A percentile compares a stretch with the other conserved stretches of the same genome.
Conservation (phyloP, 2,113 vertebrate genomes). For the Datnioides undecimradiatus region DNA sequence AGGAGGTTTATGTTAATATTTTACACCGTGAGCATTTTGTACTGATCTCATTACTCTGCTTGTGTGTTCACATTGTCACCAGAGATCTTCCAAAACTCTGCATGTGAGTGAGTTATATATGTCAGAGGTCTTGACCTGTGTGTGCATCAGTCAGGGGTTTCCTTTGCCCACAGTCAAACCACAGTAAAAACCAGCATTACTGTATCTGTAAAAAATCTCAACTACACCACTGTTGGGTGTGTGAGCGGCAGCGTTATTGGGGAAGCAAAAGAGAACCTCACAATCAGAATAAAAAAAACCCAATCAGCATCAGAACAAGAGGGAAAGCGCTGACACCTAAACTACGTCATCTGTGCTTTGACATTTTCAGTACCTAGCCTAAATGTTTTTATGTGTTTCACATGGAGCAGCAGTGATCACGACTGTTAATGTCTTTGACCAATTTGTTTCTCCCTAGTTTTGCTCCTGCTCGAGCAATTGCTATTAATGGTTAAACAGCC, state of each 20-base stretch:
- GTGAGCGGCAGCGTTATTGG: background rate
- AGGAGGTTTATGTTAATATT: no score
- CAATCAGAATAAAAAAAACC: accelerated
- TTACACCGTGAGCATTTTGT: no score
- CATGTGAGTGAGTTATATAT: constrained; percentile 41
- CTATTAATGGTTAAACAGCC: accelerated
- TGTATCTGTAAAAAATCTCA: no score
- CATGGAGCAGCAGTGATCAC: background rate
- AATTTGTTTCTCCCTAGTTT: background rate
- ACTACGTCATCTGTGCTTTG: background rate
- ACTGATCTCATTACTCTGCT: no score
- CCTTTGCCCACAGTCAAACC: constrained; percentile 48
- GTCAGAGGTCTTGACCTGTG: constrained; percentile 42
- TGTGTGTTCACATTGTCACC: constrained; percentile 15
- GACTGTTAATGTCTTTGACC: background rate
- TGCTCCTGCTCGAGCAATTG: background rate
- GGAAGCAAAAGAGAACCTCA: background rate
- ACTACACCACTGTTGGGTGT: background rate
- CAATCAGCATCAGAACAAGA: accelerated
- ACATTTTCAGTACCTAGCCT: background rate
- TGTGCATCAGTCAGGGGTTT: constrained; percentile 55
- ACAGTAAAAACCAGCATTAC: no score
- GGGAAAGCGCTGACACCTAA: background rate
- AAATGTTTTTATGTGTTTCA: background rate
- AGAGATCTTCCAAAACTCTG: constrained; percentile 27